Percentiles rank a stretch among this genome's conserved stretches.
Evolutionary conservation across 92 coral and sea anemone genomes (phyloP).

Genomic region (Zoanthus sociatus): DNA sequence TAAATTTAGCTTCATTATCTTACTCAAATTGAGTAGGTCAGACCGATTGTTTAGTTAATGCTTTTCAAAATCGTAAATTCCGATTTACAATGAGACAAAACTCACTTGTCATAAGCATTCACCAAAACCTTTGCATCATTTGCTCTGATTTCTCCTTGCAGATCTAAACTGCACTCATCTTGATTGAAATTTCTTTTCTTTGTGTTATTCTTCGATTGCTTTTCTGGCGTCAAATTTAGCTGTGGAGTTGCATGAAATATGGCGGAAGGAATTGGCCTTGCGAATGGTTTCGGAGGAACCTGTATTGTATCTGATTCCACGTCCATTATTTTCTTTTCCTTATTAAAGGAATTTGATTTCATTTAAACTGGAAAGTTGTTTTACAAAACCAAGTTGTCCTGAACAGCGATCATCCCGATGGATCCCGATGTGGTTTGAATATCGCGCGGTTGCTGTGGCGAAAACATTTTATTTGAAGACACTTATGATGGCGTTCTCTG

Average conservation of each 20-base stretch:
- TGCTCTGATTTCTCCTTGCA: constrained; percentile 1
- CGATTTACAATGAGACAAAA: neutral
- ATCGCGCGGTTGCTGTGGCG: constrained; percentile 36
- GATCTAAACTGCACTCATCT: neutral
- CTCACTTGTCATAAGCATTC: constrained; percentile 27
- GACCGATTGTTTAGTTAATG: too few relatives aligned
- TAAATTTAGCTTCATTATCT: too few relatives aligned
- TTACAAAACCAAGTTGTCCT: too few relatives aligned
- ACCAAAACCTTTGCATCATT: neutral
- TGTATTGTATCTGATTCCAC: constrained; percentile 75
- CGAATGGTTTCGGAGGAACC: constrained; percentile 72
- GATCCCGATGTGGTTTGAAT: constrained; percentile 4
- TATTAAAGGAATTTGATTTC: neutral
- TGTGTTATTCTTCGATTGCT: constrained; percentile 51
- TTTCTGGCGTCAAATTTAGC: constrained; percentile 87
- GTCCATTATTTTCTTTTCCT: neutral
- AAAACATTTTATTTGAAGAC: neutral
- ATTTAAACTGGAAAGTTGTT: neutral
- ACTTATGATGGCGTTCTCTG: too few relatives aligned
- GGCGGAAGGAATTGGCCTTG: constrained; percentile 56
- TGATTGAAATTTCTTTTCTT: neutral
- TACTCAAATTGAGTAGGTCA: too few relatives aligned
- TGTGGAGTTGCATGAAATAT: constrained; percentile 63
- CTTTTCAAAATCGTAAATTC: too few relatives aligned
- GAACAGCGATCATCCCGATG: too few relatives aligned